phyloP scores from a whole-genome alignment of 64 coral and sea anemone genomes.

The Trachythela sp. region DNA sequence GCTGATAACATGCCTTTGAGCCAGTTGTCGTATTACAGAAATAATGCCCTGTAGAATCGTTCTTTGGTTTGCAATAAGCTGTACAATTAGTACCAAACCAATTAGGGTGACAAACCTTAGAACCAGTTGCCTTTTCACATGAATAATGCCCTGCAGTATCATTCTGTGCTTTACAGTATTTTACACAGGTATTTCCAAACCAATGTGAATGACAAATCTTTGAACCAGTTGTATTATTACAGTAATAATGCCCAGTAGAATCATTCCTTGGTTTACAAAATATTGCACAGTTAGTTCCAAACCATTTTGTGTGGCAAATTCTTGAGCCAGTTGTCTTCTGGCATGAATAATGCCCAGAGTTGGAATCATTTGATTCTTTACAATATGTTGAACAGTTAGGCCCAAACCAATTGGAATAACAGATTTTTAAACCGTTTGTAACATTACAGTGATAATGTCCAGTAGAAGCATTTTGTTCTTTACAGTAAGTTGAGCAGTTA shows the following conservation, averaged over 20 bases:
- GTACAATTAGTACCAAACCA: neutral
- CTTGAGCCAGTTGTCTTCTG: neutral
- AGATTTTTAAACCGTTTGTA: neutral
- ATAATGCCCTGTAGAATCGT: neutral
- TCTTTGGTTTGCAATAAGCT: neutral
- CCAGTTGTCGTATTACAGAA: neutral
- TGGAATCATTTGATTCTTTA: neutral
- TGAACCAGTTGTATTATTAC: constrained; percentile 26
- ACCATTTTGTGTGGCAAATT: neutral
- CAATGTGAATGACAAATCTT: neutral
- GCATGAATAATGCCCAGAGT: neutral
- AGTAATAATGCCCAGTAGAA: neutral
- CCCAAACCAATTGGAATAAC: neutral
- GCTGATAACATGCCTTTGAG: neutral
- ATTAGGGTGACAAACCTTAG: neutral
- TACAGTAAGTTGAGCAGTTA: neutral
- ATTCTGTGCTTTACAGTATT: neutral
- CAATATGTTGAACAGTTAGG: constrained; percentile 25
- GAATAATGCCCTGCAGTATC: neutral
- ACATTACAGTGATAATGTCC: neutral
- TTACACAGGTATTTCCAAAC: neutral
- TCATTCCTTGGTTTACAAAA: neutral
- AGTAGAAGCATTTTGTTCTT: neutral
- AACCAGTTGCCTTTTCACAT: neutral
- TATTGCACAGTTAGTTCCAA: neutral